Conservation (phyloP, 2,888 invertebrate genomes). For the Coelopa pilipes region DNA sequence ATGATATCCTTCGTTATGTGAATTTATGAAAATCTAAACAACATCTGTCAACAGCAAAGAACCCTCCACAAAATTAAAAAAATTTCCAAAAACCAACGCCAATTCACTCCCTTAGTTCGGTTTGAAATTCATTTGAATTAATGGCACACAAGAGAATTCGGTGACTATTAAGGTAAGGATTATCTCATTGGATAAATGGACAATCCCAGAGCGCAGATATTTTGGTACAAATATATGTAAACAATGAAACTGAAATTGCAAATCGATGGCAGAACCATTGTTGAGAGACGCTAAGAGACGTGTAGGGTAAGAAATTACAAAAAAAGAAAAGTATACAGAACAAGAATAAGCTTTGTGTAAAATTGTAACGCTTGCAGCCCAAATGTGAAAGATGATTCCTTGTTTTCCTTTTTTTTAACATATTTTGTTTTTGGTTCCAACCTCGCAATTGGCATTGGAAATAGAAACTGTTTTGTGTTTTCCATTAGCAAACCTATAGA, state of each 20-base stretch:
- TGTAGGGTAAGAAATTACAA: background rate
- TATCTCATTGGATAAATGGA: constrained; percentile 42
- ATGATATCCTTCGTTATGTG: too few species aligned
- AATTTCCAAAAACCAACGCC: too few species aligned
- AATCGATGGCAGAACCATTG: too few species aligned
- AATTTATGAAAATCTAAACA: too few species aligned
- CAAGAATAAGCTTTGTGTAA: background rate
- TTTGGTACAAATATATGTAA: constrained; percentile 45
- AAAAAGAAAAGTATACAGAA: background rate
- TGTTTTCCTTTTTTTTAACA: background rate
- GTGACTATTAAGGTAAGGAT: constrained; percentile 30
- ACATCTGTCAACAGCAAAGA: too few species aligned
- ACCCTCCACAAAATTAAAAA: too few species aligned
- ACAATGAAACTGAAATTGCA: too few species aligned
- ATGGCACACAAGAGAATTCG: too few species aligned
- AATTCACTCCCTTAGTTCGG: too few species aligned
- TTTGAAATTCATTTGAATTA: too few species aligned
- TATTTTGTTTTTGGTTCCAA: background rate
- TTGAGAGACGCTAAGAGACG: too few species aligned
- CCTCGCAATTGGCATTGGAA: background rate
- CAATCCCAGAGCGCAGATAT: constrained; percentile 49
- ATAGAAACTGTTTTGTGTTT: constrained; percentile 10
- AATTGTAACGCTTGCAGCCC: background rate
- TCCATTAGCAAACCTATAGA: background rate
- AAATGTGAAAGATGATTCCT: background rate